These are phyloP conservation scores for Arge pagana DNA, from an alignment of 2,888 invertebrate species.

Conservation along the genomic window DNA sequence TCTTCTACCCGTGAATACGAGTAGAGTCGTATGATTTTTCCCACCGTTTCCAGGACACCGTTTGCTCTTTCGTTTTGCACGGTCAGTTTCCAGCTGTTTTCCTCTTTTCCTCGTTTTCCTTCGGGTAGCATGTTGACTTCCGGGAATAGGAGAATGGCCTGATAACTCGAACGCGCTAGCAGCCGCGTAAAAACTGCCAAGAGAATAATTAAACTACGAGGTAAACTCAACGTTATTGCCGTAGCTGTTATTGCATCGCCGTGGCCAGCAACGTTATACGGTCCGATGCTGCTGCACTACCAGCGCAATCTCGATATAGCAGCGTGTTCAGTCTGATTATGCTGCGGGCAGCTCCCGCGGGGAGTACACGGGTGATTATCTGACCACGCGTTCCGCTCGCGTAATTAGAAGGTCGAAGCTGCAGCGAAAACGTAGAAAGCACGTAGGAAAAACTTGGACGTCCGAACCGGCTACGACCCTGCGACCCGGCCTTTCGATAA, in stretches of 20 bases:
- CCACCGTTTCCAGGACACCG: no score
- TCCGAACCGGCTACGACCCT: no score
- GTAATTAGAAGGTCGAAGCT: no score
- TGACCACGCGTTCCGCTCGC: constrained; percentile 13
- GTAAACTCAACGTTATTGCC: constrained; percentile 13
- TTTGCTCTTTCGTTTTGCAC: no score
- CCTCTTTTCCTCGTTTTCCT: no score
- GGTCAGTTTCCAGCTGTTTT: no score
- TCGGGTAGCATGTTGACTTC: not conserved
- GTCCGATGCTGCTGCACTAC: not conserved
- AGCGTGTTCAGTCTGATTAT: constrained; percentile 2
- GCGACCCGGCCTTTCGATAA: no score
- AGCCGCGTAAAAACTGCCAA: not conserved
- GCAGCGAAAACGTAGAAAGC: no score
- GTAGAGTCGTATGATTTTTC: no score
- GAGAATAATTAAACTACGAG: constrained; percentile 4
- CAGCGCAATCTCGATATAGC: not conserved
- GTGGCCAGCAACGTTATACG: no score
- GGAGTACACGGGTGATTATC: constrained; percentile 12
- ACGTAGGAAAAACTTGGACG: no score
- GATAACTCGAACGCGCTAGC: not conserved
- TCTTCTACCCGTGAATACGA: no score
- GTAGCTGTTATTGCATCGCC: constrained; percentile 8
- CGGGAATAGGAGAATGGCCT: constrained; percentile 1
- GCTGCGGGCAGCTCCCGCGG: not conserved